phyloP scores from a whole-genome alignment of 2,888 invertebrate species.

The Leucophenga montana region DNA sequence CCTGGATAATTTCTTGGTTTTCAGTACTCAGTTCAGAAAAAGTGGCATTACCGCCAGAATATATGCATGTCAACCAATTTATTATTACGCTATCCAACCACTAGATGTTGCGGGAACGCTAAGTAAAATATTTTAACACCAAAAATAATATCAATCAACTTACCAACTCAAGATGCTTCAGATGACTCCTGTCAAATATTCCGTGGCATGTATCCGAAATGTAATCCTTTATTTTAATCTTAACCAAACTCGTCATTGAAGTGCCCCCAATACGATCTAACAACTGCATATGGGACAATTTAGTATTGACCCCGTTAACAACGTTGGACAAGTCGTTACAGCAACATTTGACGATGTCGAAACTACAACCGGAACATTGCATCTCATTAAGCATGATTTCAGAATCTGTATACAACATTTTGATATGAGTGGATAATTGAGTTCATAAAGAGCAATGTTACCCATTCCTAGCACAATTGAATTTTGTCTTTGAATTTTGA shows the following conservation, averaged over 20 bases:
- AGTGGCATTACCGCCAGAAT: conserved; percentile 78
- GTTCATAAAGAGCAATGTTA: conserved; percentile 47
- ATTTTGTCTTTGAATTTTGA: conserved; percentile 68
- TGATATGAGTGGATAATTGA: background rate
- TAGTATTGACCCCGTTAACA: conserved; percentile 84
- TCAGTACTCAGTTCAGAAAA: conserved; percentile 76
- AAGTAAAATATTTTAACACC: background rate
- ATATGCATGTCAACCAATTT: conserved; percentile 89
- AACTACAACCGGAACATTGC: conserved; percentile 83
- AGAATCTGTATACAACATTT: conserved; percentile 40
- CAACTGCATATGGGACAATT: conserved; percentile 83
- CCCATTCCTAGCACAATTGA: conserved; percentile 41
- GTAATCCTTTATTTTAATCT: conserved; percentile 86
- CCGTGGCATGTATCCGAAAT: conserved; percentile 90
- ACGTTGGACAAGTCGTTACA: conserved; percentile 77
- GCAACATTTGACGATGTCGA: conserved; percentile 77
- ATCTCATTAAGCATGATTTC: conserved; percentile 67
- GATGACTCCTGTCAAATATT: conserved; percentile 88
- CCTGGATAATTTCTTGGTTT: conserved; percentile 73
- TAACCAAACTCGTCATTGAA: conserved; percentile 87
- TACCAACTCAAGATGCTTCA: conserved; percentile 83
- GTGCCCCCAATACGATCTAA: conserved; percentile 89
- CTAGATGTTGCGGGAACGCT: conserved; percentile 70
- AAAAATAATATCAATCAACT: conserved; percentile 42
- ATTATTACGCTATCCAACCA: conserved; percentile 92